Base-by-base conservation (phyloP, 2,797 vertebrate genomes). In the Falco biarmicus region DNA sequence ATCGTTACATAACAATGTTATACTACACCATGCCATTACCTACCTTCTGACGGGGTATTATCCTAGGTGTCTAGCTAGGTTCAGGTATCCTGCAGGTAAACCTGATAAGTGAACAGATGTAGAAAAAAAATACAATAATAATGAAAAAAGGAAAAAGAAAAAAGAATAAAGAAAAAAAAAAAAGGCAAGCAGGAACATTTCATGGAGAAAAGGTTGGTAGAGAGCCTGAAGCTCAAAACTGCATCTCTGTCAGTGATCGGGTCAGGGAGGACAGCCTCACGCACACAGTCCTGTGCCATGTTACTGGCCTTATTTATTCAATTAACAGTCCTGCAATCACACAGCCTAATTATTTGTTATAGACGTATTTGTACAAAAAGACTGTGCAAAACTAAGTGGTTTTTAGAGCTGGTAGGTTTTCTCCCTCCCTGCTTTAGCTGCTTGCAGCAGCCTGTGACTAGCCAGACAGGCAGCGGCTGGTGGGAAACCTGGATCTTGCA, bases 41-140 rank as follows among this genome's bases (percentile, higher is more conserved):
- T 84, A 32, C 51, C 13, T 57, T 57, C 76, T 84, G 83, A 63
- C 29, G 66, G 88, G 56, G 21, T 79, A 73, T 93, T 93, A 59
- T 81, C 59, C 63, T 69, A 65, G 73, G 82, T 60, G 79, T 41
- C 41, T 41, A 86, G 66, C 41, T 41, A 41, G 39, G 47, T 53
- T 79, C 47, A 28, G 56, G 37, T 54, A 57, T 68, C 74, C 84
- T 43, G 74, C 66, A 45, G 80, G 54, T 48, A 64, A 63, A 73
- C 81, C 89, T 89, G 70, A 16, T 68, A 75, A 71, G 25, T 84
- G 57, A 95, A 84, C 32, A 92, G 69, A 91, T 75, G 39, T 43
- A 81, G 71, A n/a, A 63, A 41, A 39, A 39, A 39, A 39, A 39
- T 39, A 39, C 11, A 39, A 39, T 39, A 39, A 11, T 39, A 39